Conservation (phyloP, 2,888 invertebrate genomes). For the Hirtodrosophila histrioides region DNA sequence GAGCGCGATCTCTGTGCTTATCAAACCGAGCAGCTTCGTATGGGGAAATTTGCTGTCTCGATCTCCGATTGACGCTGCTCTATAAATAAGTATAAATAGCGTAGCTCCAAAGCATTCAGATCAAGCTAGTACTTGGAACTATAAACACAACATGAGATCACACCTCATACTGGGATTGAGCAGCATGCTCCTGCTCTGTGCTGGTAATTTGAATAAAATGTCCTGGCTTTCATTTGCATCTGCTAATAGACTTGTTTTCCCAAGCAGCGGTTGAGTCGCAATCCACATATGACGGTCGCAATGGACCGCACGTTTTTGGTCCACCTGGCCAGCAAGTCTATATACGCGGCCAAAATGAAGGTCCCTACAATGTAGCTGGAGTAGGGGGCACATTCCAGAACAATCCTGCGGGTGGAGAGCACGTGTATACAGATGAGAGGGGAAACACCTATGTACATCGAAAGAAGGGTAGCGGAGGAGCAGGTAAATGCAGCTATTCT, state of each 20-base stretch:
- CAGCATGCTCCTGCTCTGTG: constrained; percentile 29
- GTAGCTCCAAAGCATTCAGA: constrained; percentile 18
- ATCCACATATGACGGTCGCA: constrained; percentile 52
- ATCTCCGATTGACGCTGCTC: constrained; percentile 1
- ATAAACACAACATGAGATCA: constrained; percentile 31
- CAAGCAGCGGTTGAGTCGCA: constrained; percentile 39
- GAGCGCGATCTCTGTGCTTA: constrained; percentile 36
- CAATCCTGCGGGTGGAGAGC: constrained; percentile 15
- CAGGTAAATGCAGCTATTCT: constrained; percentile 24
- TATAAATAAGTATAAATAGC: constrained; percentile 32
- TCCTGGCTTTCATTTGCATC: not conserved
- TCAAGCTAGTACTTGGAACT: constrained; percentile 1
- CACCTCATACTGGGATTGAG: constrained; percentile 28
- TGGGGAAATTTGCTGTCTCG: constrained; percentile 32
- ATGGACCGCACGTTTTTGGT: constrained; percentile 56
- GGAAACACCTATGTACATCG: constrained; percentile 49
- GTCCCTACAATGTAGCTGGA: constrained; percentile 56
- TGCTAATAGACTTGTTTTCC: not conserved
- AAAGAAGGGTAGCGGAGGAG: constrained; percentile 16
- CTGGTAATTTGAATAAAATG: constrained; percentile 27
- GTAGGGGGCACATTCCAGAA: constrained; percentile 54
- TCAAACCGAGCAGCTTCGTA: constrained; percentile 27
- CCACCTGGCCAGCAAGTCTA: constrained; percentile 55
- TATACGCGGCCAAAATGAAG: constrained; percentile 59
- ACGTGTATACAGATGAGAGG: constrained; percentile 45